Percentiles rank a stretch among this genome's conserved stretches.
Conservation (phyloP, 2,888 invertebrate genomes). For the Abrostola triplasia region DNA sequence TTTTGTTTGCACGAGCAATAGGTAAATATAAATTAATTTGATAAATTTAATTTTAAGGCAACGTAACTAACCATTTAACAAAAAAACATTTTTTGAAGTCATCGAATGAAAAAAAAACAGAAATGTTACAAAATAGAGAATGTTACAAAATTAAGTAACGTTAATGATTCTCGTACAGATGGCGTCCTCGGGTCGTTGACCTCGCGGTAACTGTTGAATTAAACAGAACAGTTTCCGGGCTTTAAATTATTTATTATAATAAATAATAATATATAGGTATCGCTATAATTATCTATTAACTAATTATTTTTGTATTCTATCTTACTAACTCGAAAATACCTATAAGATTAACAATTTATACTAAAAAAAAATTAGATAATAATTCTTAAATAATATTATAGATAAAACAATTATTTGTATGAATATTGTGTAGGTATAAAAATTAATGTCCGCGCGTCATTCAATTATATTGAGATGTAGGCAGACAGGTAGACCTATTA, state of each 20-base stretch:
- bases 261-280: no score
- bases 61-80: background rate
- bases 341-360: background rate
- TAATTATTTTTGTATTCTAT: background rate
- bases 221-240: slow-evolving; percentile 31
- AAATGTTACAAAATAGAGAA: slow-evolving; percentile 17
- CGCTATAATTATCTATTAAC: slow-evolving; percentile 10
- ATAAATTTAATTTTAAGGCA: no score
- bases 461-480: background rate
- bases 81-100: background rate
- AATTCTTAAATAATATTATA: background rate
- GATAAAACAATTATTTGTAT: background rate
- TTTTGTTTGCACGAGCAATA: no score
- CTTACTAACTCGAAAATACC: background rate
- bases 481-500: slow-evolving; percentile 8
- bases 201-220: slow-evolving; percentile 51
- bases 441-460: background rate
- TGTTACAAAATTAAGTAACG: slow-evolving; percentile 25
- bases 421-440: background rate
- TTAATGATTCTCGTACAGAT: slow-evolving; percentile 61
- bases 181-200: slow-evolving; percentile 70
- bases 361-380: background rate
- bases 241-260: slow-evolving; percentile 21
- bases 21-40: no score
- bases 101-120: slow-evolving; percentile 6